Evolutionary conservation across 2,797 vertebrate genomes (phyloP), one percentile per base, ranked within the genome.

Genomic region (Phataginus tetradactyla): DNA sequence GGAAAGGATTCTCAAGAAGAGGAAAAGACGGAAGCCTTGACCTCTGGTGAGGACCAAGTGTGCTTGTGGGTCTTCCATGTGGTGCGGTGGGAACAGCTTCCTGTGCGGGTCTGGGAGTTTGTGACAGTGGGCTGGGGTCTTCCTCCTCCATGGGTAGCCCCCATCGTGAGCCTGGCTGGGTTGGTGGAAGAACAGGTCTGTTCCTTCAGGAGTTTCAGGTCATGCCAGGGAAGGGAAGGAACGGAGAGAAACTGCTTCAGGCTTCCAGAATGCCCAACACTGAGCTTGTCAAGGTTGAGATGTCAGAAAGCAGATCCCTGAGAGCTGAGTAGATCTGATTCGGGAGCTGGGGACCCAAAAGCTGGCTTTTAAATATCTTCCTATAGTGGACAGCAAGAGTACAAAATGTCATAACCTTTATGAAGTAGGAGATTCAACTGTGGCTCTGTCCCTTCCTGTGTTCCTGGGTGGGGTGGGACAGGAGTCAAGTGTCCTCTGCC

Each of bases 1-100:
- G 99, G 99, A 96, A 99, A 99, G 69, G 99, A 99, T 64, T 99
- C 99, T 75, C 99, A 99, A 4, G 99, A 99, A 86, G 99, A 99
- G 51, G 99, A 99, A 96, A 99, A 99, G 99, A 99, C 99, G 0
- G 99, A 99, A 97, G 99, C 99, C 0, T 94, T 99, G 98, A 74
- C 99, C 27, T 99, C 99, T 53, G 99, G 99, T 99, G 98, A 98
- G 97, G 39, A 89, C n/a, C 29, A 2, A 1, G 98, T n/a, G 88
- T 83, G 86, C 89, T 84, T n/a, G 39, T 23, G n/a, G 34, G 21
- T 55, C 21, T 96, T 72, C 15, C 17, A 1, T 14, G 4, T 4
- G 1, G 32, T 39, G 69, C 20, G 21, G 32, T 71, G 64, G 90
- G 63, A 39, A 6, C 80, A 42, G 71, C 85, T 87, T 75, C 77